Evolutionary conservation across 2,888 invertebrate genomes (phyloP).

Genomic region (Eristalinus sepulchralis): DNA sequence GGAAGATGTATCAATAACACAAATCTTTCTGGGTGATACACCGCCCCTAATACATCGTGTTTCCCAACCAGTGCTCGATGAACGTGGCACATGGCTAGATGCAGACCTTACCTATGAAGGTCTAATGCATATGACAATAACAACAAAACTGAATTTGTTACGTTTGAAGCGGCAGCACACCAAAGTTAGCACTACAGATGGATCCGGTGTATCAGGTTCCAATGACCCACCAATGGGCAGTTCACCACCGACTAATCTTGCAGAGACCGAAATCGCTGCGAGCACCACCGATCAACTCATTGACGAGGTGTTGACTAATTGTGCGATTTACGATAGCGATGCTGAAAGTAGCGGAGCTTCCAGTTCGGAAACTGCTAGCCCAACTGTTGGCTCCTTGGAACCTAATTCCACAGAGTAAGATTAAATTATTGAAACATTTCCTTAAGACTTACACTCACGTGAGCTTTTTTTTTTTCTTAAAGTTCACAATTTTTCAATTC

Average conservation of each 20-base stretch:
- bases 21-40: conserved; percentile 86
- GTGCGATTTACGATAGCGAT: conserved; percentile 80
- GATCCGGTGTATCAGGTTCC: not conserved
- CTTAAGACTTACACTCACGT: not conserved
- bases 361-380: conserved; percentile 78
- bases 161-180: conserved; percentile 77
- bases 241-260: conserved; percentile 56
- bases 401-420: conserved; percentile 75
- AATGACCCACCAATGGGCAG: conserved; percentile 48
- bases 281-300: conserved; percentile 64
- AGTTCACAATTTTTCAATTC: conserved; percentile 76
- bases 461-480: not conserved
- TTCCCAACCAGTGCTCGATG: conserved; percentile 86
- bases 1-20: conserved; percentile 88
- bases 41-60: conserved; percentile 85
- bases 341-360: conserved; percentile 80
- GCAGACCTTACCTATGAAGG: conserved; percentile 89
- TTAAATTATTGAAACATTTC: not conserved
- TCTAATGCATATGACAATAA: conserved; percentile 87
- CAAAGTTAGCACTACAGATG: conserved; percentile 44
- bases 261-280: conserved; percentile 56
- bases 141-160: conserved; percentile 88
- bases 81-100: conserved; percentile 92
- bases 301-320: conserved; percentile 71
- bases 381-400: conserved; percentile 72